Base-by-base conservation (phyloP, 2,888 invertebrate species). In the Achlya flavicornis region DNA sequence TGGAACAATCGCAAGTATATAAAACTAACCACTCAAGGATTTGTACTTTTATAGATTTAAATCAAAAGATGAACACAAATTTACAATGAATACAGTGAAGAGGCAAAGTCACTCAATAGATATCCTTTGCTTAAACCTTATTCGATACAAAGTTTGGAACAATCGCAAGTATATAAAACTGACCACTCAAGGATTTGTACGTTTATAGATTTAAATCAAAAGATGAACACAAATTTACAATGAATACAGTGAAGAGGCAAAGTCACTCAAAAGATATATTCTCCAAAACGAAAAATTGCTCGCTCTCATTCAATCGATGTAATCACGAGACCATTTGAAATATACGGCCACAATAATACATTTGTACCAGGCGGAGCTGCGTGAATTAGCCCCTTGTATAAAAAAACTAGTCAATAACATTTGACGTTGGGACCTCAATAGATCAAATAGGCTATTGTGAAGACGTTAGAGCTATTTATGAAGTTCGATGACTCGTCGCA, bases 361-460 rank as follows among this genome's bases (percentile, higher is more conserved):
- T 77, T 74, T 75, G 76, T 75, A 68, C 57, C 53, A 53, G 61
- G 63, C 64, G 46, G 70, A 71, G 61, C 72, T 74, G 69, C 76
- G 79, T 85, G 85, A 85, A 88, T 84, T 81, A 83, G 78, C 79
- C 75, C 70, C 81, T 81, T 83, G 78, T 76, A 73, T 78, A 74
- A 70, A 71, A n/a, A 72, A 64, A 64, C 72, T 72, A 79, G 76
- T 81, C 79, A 75, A 81, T 82, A 81, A 75, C 77, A 80, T 82
- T 84, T 80, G 78, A 77, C 75, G 74, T 72, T 76, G 75, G 76
- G 76, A 79, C 76, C 78, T 80, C 83, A 78, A 84, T 84, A 83
- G 81, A 85, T 86, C 83, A 80, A 84, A 86, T 87, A 81, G 79
- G 75, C 75, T 66, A 88, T 89, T 86, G 87, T 88, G 79, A 75